Percentiles rank a stretch among this genome's conserved stretches.
Evolutionary conservation across 2,113 vertebrate genomes (phyloP).

Genomic region (Otocyon megalotis): DNA sequence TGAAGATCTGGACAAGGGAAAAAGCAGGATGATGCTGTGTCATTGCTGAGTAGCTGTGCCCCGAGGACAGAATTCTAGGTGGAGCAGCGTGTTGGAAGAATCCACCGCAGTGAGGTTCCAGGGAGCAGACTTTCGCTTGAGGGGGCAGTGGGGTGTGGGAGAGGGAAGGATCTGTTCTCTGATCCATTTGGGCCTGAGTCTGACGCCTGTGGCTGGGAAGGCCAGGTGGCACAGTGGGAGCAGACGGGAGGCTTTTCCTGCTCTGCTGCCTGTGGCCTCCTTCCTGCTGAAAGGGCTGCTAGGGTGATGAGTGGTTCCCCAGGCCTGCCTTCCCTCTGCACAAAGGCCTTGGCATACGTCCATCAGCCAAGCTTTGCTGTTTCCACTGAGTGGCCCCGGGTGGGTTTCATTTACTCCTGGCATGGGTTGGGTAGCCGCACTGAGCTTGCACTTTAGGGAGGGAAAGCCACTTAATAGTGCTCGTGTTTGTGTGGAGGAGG

Average conservation of each 20-base stretch:
- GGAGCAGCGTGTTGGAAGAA: background rate
- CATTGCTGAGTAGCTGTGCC: background rate
- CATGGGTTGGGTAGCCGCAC: background rate
- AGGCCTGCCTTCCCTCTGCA: background rate
- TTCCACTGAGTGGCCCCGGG: background rate
- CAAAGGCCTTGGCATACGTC: background rate
- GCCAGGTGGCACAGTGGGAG: background rate
- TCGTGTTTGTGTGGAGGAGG: background rate
- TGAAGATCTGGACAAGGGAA: background rate
- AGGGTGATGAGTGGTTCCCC: background rate
- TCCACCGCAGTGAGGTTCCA: too few species aligned
- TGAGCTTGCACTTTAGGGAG: background rate
- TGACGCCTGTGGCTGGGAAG: background rate
- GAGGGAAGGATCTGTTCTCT: background rate
- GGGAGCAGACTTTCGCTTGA: background rate
- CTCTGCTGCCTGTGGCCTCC: background rate
- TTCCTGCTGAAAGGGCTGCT: background rate
- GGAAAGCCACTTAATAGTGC: background rate
- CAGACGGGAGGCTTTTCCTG: background rate
- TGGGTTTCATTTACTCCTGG: background rate
- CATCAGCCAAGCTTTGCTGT: background rate
- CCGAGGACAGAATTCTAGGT: background rate
- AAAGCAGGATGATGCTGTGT: background rate
- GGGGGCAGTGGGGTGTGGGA: rapidly evolving
- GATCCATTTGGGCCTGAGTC: background rate